These are phyloP conservation scores for Eurosta solidaginis DNA, from an alignment of 1,140 invertebrate species.

Conservation along the genomic window DNA sequence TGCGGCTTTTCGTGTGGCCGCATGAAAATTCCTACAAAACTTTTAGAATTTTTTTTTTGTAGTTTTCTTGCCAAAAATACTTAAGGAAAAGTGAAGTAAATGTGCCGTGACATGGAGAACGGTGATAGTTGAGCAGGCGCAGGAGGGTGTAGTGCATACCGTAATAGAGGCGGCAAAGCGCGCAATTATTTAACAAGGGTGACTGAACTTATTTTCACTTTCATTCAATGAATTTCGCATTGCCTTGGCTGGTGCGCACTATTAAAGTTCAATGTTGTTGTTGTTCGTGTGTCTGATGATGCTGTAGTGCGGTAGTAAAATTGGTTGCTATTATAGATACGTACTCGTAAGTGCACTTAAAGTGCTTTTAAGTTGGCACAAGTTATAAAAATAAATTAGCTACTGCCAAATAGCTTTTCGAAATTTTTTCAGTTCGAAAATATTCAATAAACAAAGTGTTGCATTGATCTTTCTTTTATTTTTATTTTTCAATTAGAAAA, in stretches of 20 bases:
- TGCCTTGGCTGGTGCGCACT: not conserved
- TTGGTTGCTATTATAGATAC: not conserved
- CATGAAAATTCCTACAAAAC: not conserved
- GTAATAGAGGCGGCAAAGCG: not conserved
- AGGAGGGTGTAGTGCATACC: not conserved
- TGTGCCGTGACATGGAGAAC: not conserved
- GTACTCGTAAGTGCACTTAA: not conserved
- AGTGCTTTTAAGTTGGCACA: not conserved
- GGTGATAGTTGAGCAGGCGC: not conserved
- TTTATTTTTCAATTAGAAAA: too few relatives aligned
- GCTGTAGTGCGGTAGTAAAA: not conserved
- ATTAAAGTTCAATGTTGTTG: not conserved
- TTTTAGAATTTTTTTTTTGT: too few relatives aligned
- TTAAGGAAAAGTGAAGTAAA: not conserved
- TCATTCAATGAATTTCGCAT: conserved; percentile 18
- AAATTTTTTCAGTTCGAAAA: not conserved
- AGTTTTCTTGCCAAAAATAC: not conserved
- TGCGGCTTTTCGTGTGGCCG: not conserved
- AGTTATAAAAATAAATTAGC: conserved; percentile 19
- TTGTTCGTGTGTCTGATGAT: not conserved
- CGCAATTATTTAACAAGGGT: not conserved
- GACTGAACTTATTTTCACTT: conserved; percentile 18
- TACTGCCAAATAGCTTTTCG: conserved; percentile 3
- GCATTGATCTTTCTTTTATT: not conserved
- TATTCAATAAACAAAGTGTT: not conserved